A percentile compares a stretch with the other conserved stretches of the same genome.
Conservation (phyloP, 2,113 vertebrate species). For the Morphnarchus princeps region DNA sequence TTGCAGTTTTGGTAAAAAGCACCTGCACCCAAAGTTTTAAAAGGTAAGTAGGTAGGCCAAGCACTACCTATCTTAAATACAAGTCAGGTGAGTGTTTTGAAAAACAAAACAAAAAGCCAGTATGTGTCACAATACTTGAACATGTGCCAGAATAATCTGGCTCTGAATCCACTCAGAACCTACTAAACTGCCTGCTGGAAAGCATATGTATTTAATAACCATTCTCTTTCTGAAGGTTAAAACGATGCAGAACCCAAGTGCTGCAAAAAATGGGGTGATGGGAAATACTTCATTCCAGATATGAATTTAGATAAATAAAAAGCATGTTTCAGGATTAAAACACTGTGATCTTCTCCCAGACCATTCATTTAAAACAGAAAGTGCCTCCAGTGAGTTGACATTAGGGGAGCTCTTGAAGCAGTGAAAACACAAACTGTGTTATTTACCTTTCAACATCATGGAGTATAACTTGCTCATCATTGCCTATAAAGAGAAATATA, state of each 20-base stretch:
- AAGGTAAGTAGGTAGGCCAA: not conserved
- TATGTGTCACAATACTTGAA: not conserved
- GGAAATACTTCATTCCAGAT: not conserved
- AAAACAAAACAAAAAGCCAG: not conserved
- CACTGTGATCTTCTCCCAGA: not conserved
- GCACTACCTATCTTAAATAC: not conserved
- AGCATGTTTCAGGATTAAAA: not conserved
- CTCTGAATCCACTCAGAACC: not conserved
- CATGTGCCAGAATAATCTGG: not conserved
- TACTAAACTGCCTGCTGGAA: not conserved
- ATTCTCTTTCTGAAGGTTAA: not conserved
- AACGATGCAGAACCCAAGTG: not conserved
- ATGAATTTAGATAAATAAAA: not conserved
- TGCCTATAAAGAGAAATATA: conserved; percentile 79
- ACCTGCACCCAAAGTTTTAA: not conserved
- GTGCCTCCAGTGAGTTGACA: not conserved
- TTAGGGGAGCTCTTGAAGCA: not conserved
- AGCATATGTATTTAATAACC: not conserved
- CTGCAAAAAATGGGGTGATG: not conserved
- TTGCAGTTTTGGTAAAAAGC: not conserved
- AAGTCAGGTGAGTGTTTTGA: not conserved
- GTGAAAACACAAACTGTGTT: conserved; percentile 3
- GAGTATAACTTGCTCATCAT: conserved; percentile 98
- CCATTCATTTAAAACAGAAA: not conserved
- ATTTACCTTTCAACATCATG: conserved; percentile 95